A percentile compares a stretch with the other conserved stretches of the same genome.
These are phyloP conservation scores for Typhlomys cinereus DNA, from an alignment of 2,113 vertebrate species.

Conservation along the genomic window DNA sequence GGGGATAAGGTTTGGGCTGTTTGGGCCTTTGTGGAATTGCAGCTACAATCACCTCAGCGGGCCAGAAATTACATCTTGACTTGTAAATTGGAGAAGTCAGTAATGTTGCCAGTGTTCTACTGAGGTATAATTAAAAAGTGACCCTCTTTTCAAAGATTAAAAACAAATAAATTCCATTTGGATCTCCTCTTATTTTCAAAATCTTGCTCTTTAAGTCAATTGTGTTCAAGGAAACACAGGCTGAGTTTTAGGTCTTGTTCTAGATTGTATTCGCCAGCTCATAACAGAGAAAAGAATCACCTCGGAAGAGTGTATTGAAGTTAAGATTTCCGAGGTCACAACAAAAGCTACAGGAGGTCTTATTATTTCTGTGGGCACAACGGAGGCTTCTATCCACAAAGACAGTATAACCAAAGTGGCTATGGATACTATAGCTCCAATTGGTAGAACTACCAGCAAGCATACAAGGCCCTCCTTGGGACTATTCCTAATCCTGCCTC, in stretches of 20 bases:
- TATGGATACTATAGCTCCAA: slow-evolving; percentile 94
- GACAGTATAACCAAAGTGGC: slow-evolving; percentile 94
- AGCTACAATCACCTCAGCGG: no score
- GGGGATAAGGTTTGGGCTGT: no score
- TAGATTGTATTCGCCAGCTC: slow-evolving; percentile 96
- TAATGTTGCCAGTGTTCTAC: no score
- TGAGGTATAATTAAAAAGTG: slow-evolving; percentile 79
- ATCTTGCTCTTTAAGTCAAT: slow-evolving; percentile 92
- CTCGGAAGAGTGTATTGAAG: slow-evolving; percentile 93
- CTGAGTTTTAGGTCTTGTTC: slow-evolving; percentile 97
- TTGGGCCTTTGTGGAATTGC: no score
- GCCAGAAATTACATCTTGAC: no score
- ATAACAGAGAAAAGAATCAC: slow-evolving; percentile 95
- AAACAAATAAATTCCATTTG: slow-evolving; percentile 94
- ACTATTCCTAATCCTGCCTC: slow-evolving; percentile 90
- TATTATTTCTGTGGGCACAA: slow-evolving; percentile 96
- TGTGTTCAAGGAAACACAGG: slow-evolving; percentile 93
- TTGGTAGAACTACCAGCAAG: slow-evolving; percentile 96
- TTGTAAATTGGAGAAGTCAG: no score
- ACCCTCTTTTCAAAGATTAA: slow-evolving; percentile 87
- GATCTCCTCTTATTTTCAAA: slow-evolving; percentile 92
- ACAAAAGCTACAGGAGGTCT: slow-evolving; percentile 95
- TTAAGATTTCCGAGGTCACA: slow-evolving; percentile 95
- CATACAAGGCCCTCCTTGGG: slow-evolving; percentile 94
- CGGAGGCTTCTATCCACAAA: slow-evolving; percentile 95